phyloP scores from a whole-genome alignment of 2,113 vertebrate species.

The Collichthys lucidus region DNA sequence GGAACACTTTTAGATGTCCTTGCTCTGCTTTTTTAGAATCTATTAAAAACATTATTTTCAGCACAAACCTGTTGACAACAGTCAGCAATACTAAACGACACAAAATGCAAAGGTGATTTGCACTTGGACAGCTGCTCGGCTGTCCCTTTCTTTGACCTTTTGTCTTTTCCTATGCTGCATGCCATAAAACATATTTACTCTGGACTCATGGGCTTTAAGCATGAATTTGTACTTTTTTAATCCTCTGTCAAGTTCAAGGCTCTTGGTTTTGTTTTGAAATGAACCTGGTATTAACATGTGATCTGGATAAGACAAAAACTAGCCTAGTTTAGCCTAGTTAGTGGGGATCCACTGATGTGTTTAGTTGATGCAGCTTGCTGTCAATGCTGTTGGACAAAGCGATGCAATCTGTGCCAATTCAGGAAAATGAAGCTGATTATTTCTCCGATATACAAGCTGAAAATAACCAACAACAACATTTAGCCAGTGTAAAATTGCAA shows the following conservation, averaged over 20 bases:
- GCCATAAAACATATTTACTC: background rate
- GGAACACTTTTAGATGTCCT: slow-evolving; percentile 43
- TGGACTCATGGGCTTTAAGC: slow-evolving; percentile 11
- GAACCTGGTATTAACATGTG: background rate
- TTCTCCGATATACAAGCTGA: no score
- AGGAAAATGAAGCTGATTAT: no score
- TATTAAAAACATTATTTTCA: background rate
- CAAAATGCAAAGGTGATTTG: slow-evolving; percentile 15
- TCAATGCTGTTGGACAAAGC: no score
- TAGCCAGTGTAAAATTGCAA: no score
- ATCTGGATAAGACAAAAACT: background rate
- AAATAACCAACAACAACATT: no score
- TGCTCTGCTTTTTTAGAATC: background rate
- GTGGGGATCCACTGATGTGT: no score
- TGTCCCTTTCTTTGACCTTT: slow-evolving; percentile 4
- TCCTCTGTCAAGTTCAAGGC: background rate
- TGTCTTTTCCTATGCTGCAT: slow-evolving; percentile 32
- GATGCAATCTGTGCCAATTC: no score
- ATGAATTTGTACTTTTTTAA: slow-evolving; percentile 17
- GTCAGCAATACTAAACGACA: background rate
- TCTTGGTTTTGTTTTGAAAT: background rate
- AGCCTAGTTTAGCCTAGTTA: background rate
- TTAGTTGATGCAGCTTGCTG: no score
- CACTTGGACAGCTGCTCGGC: slow-evolving; percentile 7
- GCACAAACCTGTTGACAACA: background rate